Percentiles rank a stretch among this genome's conserved stretches.
These are phyloP conservation scores for Crematogaster levior DNA, from an alignment of 2,888 invertebrate genomes.

Conservation along the genomic window DNA sequence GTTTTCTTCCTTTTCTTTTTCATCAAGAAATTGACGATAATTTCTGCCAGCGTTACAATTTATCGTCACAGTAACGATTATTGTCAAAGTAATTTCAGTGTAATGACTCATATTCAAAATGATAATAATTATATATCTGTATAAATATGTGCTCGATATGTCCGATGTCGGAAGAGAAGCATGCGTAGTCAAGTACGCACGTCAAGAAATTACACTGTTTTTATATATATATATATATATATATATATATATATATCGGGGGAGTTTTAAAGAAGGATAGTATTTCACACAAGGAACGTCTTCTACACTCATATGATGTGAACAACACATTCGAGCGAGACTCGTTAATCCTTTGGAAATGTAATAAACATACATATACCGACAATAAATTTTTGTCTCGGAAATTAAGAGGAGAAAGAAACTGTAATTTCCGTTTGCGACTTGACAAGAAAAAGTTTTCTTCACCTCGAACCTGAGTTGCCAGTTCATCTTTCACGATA, in stretches of 20 bases:
- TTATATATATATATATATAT: too few relatives aligned
- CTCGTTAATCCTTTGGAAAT: slow-evolving; percentile 14
- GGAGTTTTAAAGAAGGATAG: slow-evolving; percentile 18
- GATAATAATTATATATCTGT: slow-evolving; percentile 32
- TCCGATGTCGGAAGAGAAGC: neutral
- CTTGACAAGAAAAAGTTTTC: neutral
- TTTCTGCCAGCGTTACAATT: neutral
- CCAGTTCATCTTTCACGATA: neutral
- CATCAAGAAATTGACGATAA: neutral
- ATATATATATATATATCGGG: too few relatives aligned
- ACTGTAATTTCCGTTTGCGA: neutral
- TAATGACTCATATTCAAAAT: slow-evolving; percentile 38
- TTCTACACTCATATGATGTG: neutral
- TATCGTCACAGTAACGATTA: slow-evolving; percentile 35
- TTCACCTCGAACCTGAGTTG: neutral
- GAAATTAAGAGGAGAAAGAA: neutral
- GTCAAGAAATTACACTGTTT: slow-evolving; percentile 23
- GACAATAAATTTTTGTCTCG: neutral
- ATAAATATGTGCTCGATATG: slow-evolving; percentile 12
- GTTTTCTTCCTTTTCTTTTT: neutral
- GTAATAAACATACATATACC: neutral
- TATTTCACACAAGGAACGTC: slow-evolving; percentile 31
- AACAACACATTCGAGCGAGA: slow-evolving; percentile 3
- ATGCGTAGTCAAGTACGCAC: neutral
- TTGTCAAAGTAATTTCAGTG: neutral